Base-by-base conservation (phyloP, 2,113 vertebrate genomes). In the Chelonoidis abingdonii region DNA sequence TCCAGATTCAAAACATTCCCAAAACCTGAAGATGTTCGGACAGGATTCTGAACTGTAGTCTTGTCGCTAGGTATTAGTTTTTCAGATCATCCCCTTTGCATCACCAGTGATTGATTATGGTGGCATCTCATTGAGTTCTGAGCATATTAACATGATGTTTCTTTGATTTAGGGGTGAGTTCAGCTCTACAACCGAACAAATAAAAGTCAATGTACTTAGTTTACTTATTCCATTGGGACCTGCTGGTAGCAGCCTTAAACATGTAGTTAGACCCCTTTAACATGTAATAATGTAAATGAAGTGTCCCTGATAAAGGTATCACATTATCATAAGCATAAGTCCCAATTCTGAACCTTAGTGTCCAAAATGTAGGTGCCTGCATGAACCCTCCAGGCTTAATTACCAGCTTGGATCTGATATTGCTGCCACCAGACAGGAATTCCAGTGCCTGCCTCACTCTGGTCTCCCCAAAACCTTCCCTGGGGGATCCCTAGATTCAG, bases 101-200 rank as follows among this genome's bases (percentile, higher is more conserved):
- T 44, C 87, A 84, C 21, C 57, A 75, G 29, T 27, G 84, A n/a
- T 2, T 11, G 2, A 17, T 44, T 47, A 10, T 0, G 50, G 52
- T 1, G 10, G 2, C 14, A 69, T 69, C 14, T n/a, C 8, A 21
- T 9, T 69, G 62, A 16, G 35, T 80, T 52, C 79, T 0, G 21
- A 5, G 72, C 6, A 41, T 4, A n/a, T 38, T 38, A 21, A 29
- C 11, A 27, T 25, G 38, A 52, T 11, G 10, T 14, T 31, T 59
- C 13, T 41, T 13, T 62, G 56, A 57, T 21, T 47, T 83, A 38
- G 53, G n/a, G 24, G 27, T 56, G 12, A 41, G 1, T 6, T 78
- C 50, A 56, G 2, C 57, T 16, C 65, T 84, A 54, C 54, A 79
- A 25, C 69, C 52, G 25, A 84, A 84, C 8, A 4, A 9, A 65